Conservation (phyloP, 2,113 vertebrate species). For the Haemorhous mexicanus region DNA sequence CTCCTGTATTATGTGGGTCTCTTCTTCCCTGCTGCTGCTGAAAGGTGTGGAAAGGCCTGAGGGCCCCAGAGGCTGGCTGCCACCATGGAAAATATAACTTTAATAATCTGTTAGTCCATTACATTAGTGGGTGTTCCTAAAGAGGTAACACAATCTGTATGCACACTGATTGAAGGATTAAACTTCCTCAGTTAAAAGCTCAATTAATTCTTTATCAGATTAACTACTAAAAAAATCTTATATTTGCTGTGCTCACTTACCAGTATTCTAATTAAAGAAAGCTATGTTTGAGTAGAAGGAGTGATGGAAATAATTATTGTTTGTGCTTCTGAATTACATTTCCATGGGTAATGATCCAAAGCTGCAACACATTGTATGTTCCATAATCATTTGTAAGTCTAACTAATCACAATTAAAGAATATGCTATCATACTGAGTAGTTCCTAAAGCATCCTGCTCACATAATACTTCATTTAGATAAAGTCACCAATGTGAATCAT, state of each 20-base stretch:
- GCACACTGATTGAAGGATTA: not conserved
- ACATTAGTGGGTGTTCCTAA: not conserved
- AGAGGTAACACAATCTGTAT: not conserved
- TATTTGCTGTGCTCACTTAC: not conserved
- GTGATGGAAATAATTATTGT: constrained; percentile 42
- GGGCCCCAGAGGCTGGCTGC: not conserved
- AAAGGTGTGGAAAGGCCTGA: not conserved
- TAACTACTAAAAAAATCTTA: constrained; percentile 16
- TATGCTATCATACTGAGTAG: not conserved
- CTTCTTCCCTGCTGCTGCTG: not conserved
- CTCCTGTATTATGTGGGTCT: rapidly evolving
- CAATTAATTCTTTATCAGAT: constrained; percentile 44
- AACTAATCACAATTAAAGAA: constrained; percentile 58
- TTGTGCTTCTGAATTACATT: constrained; percentile 66
- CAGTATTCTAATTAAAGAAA: constrained; percentile 46
- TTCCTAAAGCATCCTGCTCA: constrained; percentile 39
- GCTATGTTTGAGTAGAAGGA: constrained; percentile 33
- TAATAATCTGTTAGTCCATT: not conserved
- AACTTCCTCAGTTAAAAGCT: not conserved
- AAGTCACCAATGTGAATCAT: constrained; percentile 46
- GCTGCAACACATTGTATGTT: constrained; percentile 48
- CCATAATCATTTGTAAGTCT: constrained; percentile 52
- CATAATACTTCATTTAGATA: constrained; percentile 23
- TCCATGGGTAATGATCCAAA: constrained; percentile 60
- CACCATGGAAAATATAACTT: not conserved